Conservation (phyloP, 2,113 vertebrate species). For the Platichthys flesus region DNA sequence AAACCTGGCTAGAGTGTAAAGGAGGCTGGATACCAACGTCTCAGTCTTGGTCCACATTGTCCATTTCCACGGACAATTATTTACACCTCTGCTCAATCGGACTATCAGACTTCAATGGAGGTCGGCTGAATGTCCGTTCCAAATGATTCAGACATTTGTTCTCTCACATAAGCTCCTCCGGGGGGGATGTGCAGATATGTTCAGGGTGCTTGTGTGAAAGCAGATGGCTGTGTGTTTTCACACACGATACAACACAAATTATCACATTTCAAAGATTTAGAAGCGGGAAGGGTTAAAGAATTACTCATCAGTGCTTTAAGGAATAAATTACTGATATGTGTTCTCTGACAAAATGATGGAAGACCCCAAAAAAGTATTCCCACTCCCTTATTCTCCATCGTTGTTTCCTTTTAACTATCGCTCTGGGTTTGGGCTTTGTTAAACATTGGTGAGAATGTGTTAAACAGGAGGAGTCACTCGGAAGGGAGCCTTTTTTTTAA, state of each 20-base stretch:
- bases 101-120: no score
- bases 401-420: conserved; percentile 6
- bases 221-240: conserved; percentile 28
- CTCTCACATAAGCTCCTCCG: neutral
- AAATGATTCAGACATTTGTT: neutral
- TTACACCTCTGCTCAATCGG: no score
- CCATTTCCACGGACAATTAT: neutral
- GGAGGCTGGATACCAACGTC: neutral
- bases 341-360: neutral
- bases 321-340: conserved; percentile 10
- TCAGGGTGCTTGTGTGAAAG: neutral
- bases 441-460: conserved; percentile 26
- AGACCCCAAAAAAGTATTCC: neutral
- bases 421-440: conserved; percentile 13
- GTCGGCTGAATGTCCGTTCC: neutral
- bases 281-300: conserved; percentile 5
- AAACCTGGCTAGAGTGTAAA: no score
- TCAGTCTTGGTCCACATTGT: neutral
- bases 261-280: conserved; percentile 24
- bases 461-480: conserved; percentile 30
- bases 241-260: conserved; percentile 25
- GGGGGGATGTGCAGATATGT: neutral
- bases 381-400: conserved; percentile 7
- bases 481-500: conserved; percentile 43
- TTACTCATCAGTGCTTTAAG: conserved; percentile 1